Evolutionary conservation across 2,888 invertebrate genomes (phyloP), one percentile per base, ranked within the genome.

Genomic region (Chesias legatella): DNA sequence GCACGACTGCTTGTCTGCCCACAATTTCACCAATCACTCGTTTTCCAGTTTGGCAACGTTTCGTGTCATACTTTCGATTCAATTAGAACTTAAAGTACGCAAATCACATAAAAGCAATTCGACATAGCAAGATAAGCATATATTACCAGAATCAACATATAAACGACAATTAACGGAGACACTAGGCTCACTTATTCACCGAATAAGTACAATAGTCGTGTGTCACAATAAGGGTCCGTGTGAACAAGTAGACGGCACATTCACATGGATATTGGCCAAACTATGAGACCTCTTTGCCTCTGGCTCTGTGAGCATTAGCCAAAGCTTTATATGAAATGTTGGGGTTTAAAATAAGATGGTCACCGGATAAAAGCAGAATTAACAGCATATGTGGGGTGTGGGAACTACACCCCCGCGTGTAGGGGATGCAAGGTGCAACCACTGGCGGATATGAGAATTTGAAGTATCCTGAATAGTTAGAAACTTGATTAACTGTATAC

Each of bases 191-290:
- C 5, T 17, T 17, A 17, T 17, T 17, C 22, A 22, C 3, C 6
- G 3, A 22, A 6, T 22, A 22, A 6, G 22, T 7, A n/a, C n/a
- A 22, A 30, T 6, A 30, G 17, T 33, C 27, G 40, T 46, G 32
- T 33, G 29, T 29, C 34, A 47, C 50, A 43, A 41, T 39, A 49
- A 52, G 58, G 63, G 56, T 67, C 62, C 75, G 73, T 81, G 78
- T 70, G 77, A 80, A 77, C 64, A 57, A 54, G 60, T 66, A 63
- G 68, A 66, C 54, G 68, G 62, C 60, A 67, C 64, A 67, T 79
- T 79, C 78, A 70, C 79, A 79, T 73, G 71, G 60, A 49, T 53
- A 44, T 50, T 55, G 53, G 58, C 69, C 69, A 67, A 38, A 36
- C 34, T 42, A 30, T 37, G 43, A 60, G 73, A 69, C 36, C 71